Evolutionary conservation across 2,797 vertebrate genomes (phyloP), one percentile per base, ranked within the genome.

Genomic region (Sparus aurata): DNA sequence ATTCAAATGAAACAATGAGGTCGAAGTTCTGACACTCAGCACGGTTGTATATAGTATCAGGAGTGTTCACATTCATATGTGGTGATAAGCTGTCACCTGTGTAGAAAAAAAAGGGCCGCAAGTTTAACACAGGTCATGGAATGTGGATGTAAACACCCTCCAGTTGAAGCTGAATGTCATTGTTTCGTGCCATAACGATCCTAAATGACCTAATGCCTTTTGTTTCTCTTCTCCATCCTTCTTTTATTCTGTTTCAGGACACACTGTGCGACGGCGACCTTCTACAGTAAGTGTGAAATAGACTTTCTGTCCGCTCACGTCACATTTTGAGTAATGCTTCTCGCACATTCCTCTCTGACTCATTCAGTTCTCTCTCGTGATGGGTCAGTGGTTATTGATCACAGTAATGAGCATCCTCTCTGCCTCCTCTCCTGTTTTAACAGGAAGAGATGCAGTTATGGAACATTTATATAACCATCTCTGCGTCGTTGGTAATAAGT

Each of bases 271-370:
- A 94, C 27, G 67, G 55, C 1, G 89, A 93, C 41, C 90, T 90
- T 77, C 75, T 94, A 69, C 92, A 92, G 95, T 96, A 91, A 96
- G 95, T 93, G 57, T 70, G 60, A 63, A 18, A 70, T 54, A 54
- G 38, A 30, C 27, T 65, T 5, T 43, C 27, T 69, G 47, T 80
- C 70, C 77, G 23, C 69, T 64, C 22, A 67, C 15, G n/a, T 66
- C 11, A 53, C 18, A 46, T 47, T 16, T 69, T 61, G 23, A 62
- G 10, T 41, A 22, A 45, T 75, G 54, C 47, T 67, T 68, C 78
- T 54, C 20, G 54, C 23, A 1, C 22, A 57, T 66, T 70, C 52
- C 43, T 77, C 45, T 83, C 50, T 52, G 30, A 52, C 49, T 71
- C 34, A 15, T 60, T 62, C 17, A 43, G 65, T 75, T 63, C 34